Evolutionary conservation across 2,888 invertebrate species (phyloP), one percentile per base, ranked within the genome.

Genomic region (Eupithecia inturbata): DNA sequence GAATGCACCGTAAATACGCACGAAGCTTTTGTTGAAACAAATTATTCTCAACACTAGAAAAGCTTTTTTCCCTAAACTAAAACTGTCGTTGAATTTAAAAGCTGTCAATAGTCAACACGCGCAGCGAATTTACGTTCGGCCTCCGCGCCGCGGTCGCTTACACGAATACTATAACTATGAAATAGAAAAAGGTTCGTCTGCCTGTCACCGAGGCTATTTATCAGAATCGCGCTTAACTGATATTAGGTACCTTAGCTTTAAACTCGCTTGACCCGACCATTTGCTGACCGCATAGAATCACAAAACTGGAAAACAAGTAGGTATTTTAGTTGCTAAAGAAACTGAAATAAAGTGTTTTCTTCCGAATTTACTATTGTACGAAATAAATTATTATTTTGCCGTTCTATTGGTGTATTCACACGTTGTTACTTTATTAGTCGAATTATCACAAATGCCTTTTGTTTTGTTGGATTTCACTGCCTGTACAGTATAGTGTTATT

Each of bases 151-250:
- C 62, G 39, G 22, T 36, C 39, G 39, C 26, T 36, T 66, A 66
- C 66, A 39, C 26, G 66, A 66, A 39, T 66, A 66, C 26, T 66
- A 41, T 66, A 64, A 39, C 33, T 57, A 57, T 68, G 67, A 64
- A 71, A 73, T 71, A 73, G 28, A 71, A 67, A 71, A 71, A 60
- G 67, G 67, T 62, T 63, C 71, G 68, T 62, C 62, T 53, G 26
- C 36, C 68, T 33, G 67, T 69, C 76, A 69, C 60, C 45, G 45
- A 39, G 62, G 31, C 73, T 53, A 70, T 74, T 68, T 67, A 76
- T 76, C 67, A 71, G 64, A 70, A 66, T 75, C 41, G 67, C 68
- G 36, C 28, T 60, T 28, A 67, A 67, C 22, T 67, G 39, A 62
- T 41, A 1, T 39, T 66, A 36, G 36, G 36, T 36, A 66, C 66